phyloP scores from a whole-genome alignment of 2,888 invertebrate species.

The Xestia c-nigrum region DNA sequence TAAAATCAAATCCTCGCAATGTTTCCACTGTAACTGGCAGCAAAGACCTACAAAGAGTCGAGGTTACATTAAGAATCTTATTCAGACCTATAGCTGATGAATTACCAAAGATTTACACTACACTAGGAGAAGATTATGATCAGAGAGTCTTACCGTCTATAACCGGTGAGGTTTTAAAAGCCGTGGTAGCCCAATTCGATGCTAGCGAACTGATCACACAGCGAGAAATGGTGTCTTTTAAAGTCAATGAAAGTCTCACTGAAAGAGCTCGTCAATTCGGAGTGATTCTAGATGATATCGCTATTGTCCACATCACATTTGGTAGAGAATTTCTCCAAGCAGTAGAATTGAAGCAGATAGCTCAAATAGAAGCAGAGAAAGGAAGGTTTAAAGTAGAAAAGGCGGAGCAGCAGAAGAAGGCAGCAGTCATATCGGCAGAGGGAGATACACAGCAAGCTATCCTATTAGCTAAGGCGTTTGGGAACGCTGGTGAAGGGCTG shows the following conservation, averaged over 20 bases:
- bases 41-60: conserved; percentile 99
- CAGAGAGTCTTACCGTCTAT: conserved; percentile 98
- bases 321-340: conserved; percentile 97
- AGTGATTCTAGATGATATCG: conserved; percentile 61
- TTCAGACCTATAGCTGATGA: conserved; percentile 96
- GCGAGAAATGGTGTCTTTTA: conserved; percentile 92
- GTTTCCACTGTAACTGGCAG: conserved; percentile 98
- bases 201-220: conserved; percentile 99
- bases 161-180: conserved; percentile 98
- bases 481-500: conserved; percentile 97
- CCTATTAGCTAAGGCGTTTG: conserved; percentile 96
- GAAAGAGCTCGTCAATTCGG: conserved; percentile 64
- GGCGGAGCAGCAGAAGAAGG: conserved; percentile 97
- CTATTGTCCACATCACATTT: conserved; percentile 54
- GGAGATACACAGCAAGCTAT: conserved; percentile 98
- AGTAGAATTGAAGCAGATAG: conserved; percentile 99
- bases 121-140: conserved; percentile 97
- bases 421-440: conserved; percentile 96
- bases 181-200: conserved; percentile 98
- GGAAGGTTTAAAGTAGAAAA: conserved; percentile 98
- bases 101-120: conserved; percentile 97
- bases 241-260: conserved; percentile 60
- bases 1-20: conserved; percentile 97
- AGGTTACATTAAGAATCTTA: conserved; percentile 97
- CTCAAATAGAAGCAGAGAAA: conserved; percentile 98